phyloP scores from a whole-genome alignment of 2,888 invertebrate genomes.

The Eupithecia insigniata region DNA sequence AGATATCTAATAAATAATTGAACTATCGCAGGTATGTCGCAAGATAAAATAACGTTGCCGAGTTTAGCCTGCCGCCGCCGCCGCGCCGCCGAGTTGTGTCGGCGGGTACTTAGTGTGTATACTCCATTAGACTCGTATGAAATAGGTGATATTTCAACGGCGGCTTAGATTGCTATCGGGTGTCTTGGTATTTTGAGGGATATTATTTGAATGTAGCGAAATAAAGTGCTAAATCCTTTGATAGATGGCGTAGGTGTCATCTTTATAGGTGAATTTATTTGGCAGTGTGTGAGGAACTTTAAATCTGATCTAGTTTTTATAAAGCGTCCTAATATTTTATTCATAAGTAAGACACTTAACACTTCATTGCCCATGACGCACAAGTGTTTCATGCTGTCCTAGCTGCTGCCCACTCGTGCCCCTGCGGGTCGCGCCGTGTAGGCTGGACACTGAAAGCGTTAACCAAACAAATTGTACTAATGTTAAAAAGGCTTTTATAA shows the following conservation, averaged over 20 bases:
- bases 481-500: too few species aligned
- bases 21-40: too few species aligned
- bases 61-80: neutral
- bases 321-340: neutral
- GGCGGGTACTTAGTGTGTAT: neutral
- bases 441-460: too few species aligned
- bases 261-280: constrained; percentile 15
- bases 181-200: constrained; percentile 38
- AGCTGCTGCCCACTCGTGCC: too few species aligned
- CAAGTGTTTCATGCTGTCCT: too few species aligned
- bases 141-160: constrained; percentile 60
- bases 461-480: too few species aligned
- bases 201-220: constrained; percentile 39
- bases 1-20: too few species aligned
- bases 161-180: constrained; percentile 55
- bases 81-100: neutral
- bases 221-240: constrained; percentile 34
- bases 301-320: neutral
- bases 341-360: too few species aligned
- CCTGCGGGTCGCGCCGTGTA: too few species aligned
- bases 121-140: constrained; percentile 50
- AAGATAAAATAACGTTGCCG: neutral
- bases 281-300: constrained; percentile 1
- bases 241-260: constrained; percentile 29
- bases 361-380: too few species aligned